Evolutionary conservation across 2,888 invertebrate genomes (phyloP).

Genomic region (Petrolisthes manimaculis): DNA sequence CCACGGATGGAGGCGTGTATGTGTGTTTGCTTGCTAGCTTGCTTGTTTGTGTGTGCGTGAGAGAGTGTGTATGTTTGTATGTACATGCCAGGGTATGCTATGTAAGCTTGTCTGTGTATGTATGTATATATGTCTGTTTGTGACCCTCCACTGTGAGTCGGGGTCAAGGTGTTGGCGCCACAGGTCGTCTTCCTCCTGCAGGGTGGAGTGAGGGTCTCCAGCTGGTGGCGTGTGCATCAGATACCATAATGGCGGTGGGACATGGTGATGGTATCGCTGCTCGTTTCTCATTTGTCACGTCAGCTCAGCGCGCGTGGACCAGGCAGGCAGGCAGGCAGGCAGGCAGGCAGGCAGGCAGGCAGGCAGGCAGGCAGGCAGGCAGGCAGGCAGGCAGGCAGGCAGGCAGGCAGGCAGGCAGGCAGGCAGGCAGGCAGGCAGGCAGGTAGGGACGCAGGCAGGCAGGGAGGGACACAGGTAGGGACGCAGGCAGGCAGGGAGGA

Average conservation of each 20-base stretch:
- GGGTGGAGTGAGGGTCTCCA: neutral
- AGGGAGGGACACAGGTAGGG: too few relatives aligned
- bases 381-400: too few relatives aligned
- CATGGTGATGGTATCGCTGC: conserved; percentile 45
- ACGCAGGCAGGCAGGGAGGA: too few relatives aligned
- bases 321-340: too few relatives aligned
- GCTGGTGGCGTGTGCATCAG: conserved; percentile 45
- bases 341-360: too few relatives aligned
- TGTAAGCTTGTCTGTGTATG: conserved; percentile 12
- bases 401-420: too few relatives aligned
- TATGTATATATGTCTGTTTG: neutral
- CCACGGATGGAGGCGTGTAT: conserved; percentile 8
- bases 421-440: too few relatives aligned
- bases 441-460: too few relatives aligned
- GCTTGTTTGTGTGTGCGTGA: conserved; percentile 23
- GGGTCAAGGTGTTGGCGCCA: neutral
- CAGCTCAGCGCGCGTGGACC: conserved; percentile 25
- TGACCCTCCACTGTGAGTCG: neutral
- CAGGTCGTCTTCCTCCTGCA: too few relatives aligned
- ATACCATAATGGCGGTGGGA: conserved; percentile 53
- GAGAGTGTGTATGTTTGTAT: conserved; percentile 20
- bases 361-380: too few relatives aligned
- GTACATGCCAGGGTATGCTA: neutral
- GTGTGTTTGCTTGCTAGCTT: conserved; percentile 9
- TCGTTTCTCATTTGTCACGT: conserved; percentile 57